Evolutionary conservation across 2,888 invertebrate species (phyloP).

Genomic region (Melikaiella ostensackeni): DNA sequence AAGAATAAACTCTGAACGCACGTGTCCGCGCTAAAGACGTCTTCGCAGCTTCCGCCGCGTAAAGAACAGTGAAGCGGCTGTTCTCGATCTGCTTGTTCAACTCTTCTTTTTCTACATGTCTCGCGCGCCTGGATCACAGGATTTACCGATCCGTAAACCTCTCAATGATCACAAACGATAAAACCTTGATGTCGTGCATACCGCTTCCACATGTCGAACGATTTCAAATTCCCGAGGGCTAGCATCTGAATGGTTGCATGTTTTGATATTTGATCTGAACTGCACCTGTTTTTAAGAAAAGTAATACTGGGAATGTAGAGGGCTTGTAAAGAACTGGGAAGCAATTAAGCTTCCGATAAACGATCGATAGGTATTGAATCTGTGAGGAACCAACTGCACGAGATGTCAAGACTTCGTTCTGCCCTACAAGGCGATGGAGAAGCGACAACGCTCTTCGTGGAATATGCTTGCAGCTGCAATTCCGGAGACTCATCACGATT

Average conservation of each 20-base stretch:
- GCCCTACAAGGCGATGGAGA: constrained; percentile 24
- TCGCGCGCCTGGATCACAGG: constrained; percentile 13
- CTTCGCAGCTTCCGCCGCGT: constrained; percentile 35
- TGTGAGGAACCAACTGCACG: constrained; percentile 10
- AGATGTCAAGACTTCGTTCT: neutral
- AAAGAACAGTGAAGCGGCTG: constrained; percentile 40
- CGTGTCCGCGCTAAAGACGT: constrained; percentile 36
- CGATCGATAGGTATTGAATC: constrained; percentile 12
- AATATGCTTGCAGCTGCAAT: constrained; percentile 28
- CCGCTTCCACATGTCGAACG: neutral
- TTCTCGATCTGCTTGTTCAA: constrained; percentile 24
- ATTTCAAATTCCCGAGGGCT: neutral
- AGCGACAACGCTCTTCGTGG: constrained; percentile 28
- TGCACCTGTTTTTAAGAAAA: neutral
- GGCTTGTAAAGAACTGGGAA: neutral
- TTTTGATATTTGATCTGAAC: neutral
- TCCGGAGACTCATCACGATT: constrained; percentile 33
- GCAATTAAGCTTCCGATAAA: constrained; percentile 13
- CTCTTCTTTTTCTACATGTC: constrained; percentile 9
- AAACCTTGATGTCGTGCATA: neutral
- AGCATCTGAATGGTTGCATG: neutral
- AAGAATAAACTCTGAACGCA: constrained; percentile 37
- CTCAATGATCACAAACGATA: constrained; percentile 4
- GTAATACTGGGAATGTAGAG: neutral
- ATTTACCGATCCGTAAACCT: constrained; percentile 18